These are phyloP conservation scores for Hylaea fasciaria DNA, from an alignment of 2,888 invertebrate species.

Conservation along the genomic window DNA sequence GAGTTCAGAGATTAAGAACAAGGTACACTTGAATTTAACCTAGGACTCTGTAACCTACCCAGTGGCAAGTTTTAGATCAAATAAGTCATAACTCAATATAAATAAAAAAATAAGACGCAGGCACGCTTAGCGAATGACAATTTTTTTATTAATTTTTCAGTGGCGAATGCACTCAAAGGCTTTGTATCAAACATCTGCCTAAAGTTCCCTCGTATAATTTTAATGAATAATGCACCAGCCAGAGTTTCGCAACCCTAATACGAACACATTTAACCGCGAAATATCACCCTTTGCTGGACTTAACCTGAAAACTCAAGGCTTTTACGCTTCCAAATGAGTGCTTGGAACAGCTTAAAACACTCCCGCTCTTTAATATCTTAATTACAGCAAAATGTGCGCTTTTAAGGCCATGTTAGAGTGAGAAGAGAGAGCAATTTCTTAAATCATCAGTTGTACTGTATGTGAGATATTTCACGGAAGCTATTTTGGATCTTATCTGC, in stretches of 20 bases:
- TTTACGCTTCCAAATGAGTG: conserved; percentile 40
- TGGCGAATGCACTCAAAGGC: no score
- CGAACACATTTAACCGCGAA: conserved; percentile 14
- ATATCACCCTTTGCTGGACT: conserved; percentile 27
- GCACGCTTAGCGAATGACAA: no score
- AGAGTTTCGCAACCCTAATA: conserved; percentile 1
- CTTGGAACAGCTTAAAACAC: conserved; percentile 40
- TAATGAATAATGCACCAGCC: background rate
- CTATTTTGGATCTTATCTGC: no score
- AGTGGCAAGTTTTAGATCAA: background rate
- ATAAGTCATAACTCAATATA: no score
- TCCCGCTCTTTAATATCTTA: conserved; percentile 44
- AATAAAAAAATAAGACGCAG: no score
- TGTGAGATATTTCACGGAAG: no score
- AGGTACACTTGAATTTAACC: background rate
- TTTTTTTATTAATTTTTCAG: no score
- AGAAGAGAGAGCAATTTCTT: background rate
- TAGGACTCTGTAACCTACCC: background rate
- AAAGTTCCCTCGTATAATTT: background rate
- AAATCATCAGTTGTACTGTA: no score
- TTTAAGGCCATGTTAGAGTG: conserved; percentile 18
- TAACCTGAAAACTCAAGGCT: conserved; percentile 39
- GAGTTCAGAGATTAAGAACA: background rate
- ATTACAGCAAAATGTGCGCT: conserved; percentile 42
- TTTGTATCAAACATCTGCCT: background rate